These are phyloP conservation scores for Melanostoma mellinum DNA, from an alignment of 2,888 invertebrate genomes.

Conservation along the genomic window DNA sequence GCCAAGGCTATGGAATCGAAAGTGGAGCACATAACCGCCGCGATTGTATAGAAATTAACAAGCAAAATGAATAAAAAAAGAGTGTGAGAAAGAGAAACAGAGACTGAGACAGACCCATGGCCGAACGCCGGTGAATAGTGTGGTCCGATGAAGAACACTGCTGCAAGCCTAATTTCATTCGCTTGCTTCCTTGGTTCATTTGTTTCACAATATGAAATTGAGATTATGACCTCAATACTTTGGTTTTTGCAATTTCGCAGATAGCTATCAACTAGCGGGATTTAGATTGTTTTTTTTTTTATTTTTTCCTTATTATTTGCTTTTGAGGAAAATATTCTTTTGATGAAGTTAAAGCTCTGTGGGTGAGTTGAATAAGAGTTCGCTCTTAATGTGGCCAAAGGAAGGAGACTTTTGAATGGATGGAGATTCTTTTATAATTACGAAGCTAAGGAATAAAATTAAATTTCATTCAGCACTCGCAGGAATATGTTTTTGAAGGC, in stretches of 20 bases:
- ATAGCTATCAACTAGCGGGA: constrained; percentile 13
- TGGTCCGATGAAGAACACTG: constrained; percentile 2
- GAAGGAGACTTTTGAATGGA: too few species aligned
- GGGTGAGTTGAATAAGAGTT: not conserved
- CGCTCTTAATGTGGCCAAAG: too few species aligned
- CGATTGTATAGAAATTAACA: constrained; percentile 68
- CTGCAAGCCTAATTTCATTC: constrained; percentile 34
- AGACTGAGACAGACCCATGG: not conserved
- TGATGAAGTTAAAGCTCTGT: constrained; percentile 29
- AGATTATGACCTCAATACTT: constrained; percentile 55
- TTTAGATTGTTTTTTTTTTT: not conserved
- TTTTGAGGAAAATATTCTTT: constrained; percentile 13
- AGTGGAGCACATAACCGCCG: constrained; percentile 58
- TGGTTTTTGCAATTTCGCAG: constrained; percentile 39
- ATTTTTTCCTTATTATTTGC: not conserved
- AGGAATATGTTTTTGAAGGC: too few species aligned
- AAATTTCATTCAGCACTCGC: too few species aligned
- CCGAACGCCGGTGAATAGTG: not conserved
- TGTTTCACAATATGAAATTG: constrained; percentile 35
- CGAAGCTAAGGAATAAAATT: too few species aligned
- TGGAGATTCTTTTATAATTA: too few species aligned
- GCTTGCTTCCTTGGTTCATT: constrained; percentile 52
- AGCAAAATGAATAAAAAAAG: constrained; percentile 48
- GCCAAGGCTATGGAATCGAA: constrained; percentile 69
- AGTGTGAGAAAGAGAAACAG: constrained; percentile 8